Percentiles rank a stretch among this genome's conserved stretches.
Conservation (phyloP, 2,113 vertebrate genomes). For the Eulemur macaco region DNA sequence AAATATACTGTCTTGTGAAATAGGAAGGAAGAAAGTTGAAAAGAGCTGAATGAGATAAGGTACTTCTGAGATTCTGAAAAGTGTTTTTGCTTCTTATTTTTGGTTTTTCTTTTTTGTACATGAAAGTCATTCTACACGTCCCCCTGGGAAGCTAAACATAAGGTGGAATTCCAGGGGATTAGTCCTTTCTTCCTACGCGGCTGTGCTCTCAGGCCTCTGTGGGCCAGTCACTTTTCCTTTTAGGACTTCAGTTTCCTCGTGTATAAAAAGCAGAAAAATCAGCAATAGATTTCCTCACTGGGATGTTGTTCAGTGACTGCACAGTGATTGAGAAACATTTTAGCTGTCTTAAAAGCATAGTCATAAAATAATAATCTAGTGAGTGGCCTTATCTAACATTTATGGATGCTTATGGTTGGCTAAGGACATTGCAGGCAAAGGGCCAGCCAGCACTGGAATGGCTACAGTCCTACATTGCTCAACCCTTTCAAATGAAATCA, state of each 20-base stretch:
- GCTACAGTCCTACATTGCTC: rapidly evolving
- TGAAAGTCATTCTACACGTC: background rate
- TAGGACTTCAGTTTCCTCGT: background rate
- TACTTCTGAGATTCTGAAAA: slow-evolving; percentile 30
- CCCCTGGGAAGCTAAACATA: background rate
- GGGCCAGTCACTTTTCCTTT: background rate
- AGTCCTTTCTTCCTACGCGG: rapidly evolving
- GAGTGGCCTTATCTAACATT: background rate
- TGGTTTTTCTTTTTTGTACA: background rate
- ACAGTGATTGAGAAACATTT: background rate
- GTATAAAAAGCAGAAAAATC: background rate
- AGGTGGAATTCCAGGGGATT: background rate
- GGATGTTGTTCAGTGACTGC: background rate
- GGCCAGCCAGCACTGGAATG: too few relatives aligned
- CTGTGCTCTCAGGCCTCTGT: background rate
- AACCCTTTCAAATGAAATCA: background rate
- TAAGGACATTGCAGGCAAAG: background rate
- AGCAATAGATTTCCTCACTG: background rate
- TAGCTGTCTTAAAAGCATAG: slow-evolving; percentile 34
- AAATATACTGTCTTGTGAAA: background rate
- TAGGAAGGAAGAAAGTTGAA: background rate
- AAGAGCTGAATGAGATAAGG: background rate
- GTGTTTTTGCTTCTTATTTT: background rate
- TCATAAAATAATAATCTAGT: slow-evolving; percentile 41
- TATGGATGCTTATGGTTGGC: background rate